Percentiles rank a stretch among this genome's conserved stretches.
Conservation (phyloP, 2,888 invertebrate species). For the Melinaea menophilus region DNA sequence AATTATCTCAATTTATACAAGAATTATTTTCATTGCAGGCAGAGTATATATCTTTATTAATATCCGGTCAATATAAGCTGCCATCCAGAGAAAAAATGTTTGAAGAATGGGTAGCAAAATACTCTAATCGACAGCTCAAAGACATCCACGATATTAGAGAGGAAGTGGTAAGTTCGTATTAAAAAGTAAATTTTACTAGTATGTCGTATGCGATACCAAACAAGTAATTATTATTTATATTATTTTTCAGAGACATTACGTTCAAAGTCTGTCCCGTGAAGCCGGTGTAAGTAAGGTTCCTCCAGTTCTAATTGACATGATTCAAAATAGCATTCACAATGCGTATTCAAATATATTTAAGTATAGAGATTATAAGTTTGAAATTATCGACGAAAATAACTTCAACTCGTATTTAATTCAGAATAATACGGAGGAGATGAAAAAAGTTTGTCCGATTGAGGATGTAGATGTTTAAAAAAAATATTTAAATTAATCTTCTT, state of each 20-base stretch:
- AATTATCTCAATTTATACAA: too few species aligned
- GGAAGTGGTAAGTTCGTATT: slow-evolving; percentile 47
- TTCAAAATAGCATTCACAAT: not conserved
- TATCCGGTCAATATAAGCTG: slow-evolving; percentile 77
- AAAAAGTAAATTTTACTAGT: not conserved
- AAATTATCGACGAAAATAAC: not conserved
- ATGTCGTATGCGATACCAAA: too few species aligned
- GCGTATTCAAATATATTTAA: not conserved
- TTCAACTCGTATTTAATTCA: not conserved
- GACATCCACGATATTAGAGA: slow-evolving; percentile 58
- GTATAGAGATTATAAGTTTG: not conserved
- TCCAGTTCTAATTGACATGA: not conserved
- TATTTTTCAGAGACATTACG: too few species aligned
- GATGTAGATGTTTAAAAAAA: not conserved
- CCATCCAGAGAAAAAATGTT: slow-evolving; percentile 83
- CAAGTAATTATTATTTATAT: too few species aligned
- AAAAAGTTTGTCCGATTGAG: not conserved
- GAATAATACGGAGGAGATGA: not conserved
- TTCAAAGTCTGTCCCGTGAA: not conserved
- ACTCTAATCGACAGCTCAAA: slow-evolving; percentile 49
- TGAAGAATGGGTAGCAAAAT: slow-evolving; percentile 67
- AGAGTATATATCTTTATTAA: slow-evolving; percentile 78
- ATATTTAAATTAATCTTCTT: not conserved
- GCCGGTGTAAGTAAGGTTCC: not conserved
- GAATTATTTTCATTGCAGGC: slow-evolving; percentile 58